Base-by-base conservation (phyloP, 1,140 invertebrate genomes). In the Microplitis demolitor region DNA sequence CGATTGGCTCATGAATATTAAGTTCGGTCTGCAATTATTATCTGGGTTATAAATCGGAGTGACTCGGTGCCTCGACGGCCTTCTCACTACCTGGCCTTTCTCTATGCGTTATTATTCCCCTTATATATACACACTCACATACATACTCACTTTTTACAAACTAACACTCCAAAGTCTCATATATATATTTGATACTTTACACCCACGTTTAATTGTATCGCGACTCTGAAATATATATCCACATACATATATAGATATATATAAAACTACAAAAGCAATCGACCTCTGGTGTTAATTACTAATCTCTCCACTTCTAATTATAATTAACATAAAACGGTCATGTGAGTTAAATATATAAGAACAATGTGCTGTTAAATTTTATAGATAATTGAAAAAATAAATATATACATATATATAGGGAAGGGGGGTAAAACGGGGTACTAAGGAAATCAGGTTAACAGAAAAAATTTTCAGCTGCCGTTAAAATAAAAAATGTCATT, bases 1-100 rank as follows among this genome's bases (percentile, higher is more conserved):
- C 86, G 84, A 87, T 87, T 87, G 85, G 85, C 84, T 87, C 86
- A 87, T 87, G 86, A 87, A 87, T 87, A 87, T 87, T 87, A 87
- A 87, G 86, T 87, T 86, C 82, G 83, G 82, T 80, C 84, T 78
- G 84, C 86, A 87, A 87, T 87, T 86, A 87, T 87, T 85, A 87
- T 87, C 86, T 85, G 84, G 83, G 84, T 87, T 87, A 86, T 87
- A 87, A 87, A 87, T 87, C 86, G 85, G 83, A 66, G 82, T 80
- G 80, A 85, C 83, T 73, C 66, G 76, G 80, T 82, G 83, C 79
- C 79, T 83, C 80, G 80, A 76, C 80, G 80, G 78, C 79, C 79
- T 83, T 78, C 77, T 73, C 78, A 77, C 73, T 78, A 73, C 74
- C 77, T 74, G 75, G 72, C 76, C 77, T 76, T 75, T 71, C 84